Evolutionary conservation across 2,113 vertebrate genomes (phyloP), one percentile per base, ranked within the genome.

Genomic region (Psammodynastes pulverulentus): DNA sequence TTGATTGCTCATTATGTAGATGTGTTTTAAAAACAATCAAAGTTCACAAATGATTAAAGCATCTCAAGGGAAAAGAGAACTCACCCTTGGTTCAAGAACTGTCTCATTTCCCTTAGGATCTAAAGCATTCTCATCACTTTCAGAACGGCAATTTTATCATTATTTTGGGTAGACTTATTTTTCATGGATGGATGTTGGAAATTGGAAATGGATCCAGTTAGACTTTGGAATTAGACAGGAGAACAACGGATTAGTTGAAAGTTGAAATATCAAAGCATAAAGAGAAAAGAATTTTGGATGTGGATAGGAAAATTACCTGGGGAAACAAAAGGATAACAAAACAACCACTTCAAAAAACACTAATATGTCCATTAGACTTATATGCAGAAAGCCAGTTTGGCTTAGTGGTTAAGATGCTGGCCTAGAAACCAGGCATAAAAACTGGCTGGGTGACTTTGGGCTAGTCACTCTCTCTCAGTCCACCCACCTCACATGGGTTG

Each of bases 1-100:
- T 94, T 0, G 0, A 94, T 90, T 93, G 93, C 84, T 96, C 94
- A 94, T 96, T 95, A 95, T 91, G 91, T 94, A 97, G 19, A 39
- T 43, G 23, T 89, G 56, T 62, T 48, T 84, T 53, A 39, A 89
- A 89, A 72, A 90, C 21, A 97, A 97, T 96, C 89, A 95, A 85
- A 84, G 92, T 94, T 95, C 96, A 95, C 45, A 39, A 17, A 12
- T 94, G 58, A 89, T 90, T 49, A 90, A 6, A 45, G 86, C 94
- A 85, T 17, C 15, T 26, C 34, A 94, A 93, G 51, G 92, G 93
- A 93, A 97, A 46, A 24, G 62, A 54, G 39, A 88, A 54, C 24
- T 12, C 58, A 67, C 5, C 39, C 23, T 51, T 39, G 4, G 13
- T 45, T 12, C 17, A 3, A 45, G 26, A n/a, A 9, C 29, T 13